Base-by-base conservation (phyloP, 1,140 invertebrate species). In the Zaprionus vittiger region DNA sequence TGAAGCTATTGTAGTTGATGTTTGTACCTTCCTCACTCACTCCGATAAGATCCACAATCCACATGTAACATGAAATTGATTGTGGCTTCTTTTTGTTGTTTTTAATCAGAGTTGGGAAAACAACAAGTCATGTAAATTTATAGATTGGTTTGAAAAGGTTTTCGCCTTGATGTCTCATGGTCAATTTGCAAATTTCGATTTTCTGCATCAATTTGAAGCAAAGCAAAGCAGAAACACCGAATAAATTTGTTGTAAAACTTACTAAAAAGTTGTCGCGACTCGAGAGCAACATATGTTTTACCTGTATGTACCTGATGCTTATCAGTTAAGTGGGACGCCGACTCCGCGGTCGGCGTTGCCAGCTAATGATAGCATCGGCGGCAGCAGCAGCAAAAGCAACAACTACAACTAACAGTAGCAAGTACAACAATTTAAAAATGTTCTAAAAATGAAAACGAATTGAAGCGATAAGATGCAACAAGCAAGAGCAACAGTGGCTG, bases 261-360 rank as follows among this genome's bases (percentile, higher is more conserved):
- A 55, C 66, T 28, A 17, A 55, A 64, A 60, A 72, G 44, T 76
- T 76, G 68, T 76, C 26, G 24, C 24, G 12, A 68, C 64, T 62
- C 60, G 57, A 61, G 65, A 68, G 73, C 22, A 76, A 76, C 73
- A 76, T 76, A 66, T 76, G 73, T 76, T 76, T 66, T 76, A 47
- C 17, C 61, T 65, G 20, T 26, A 47, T n/a, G 28, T 26, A 26
- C 26, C 11, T 68, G 73, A 76, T 76, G 68, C 68, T 72, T 76
- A 76, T 76, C 73, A 72, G 73, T 61, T 76, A 76, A 72, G 61
- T 65, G 54, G 65, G 68, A 72, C 72, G 56, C 65, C 22, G 55
- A 60, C 63, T 47, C 2, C n/a, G n/a, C n/a, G 38, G 49, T 14
- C 24, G 24, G n/a, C 12, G 24, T 22, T 56, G 6, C 54, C 20